Percentiles rank a stretch among this genome's conserved stretches.
These are phyloP conservation scores for Xerus inauris DNA, from an alignment of 2,113 vertebrate genomes.

Conservation along the genomic window DNA sequence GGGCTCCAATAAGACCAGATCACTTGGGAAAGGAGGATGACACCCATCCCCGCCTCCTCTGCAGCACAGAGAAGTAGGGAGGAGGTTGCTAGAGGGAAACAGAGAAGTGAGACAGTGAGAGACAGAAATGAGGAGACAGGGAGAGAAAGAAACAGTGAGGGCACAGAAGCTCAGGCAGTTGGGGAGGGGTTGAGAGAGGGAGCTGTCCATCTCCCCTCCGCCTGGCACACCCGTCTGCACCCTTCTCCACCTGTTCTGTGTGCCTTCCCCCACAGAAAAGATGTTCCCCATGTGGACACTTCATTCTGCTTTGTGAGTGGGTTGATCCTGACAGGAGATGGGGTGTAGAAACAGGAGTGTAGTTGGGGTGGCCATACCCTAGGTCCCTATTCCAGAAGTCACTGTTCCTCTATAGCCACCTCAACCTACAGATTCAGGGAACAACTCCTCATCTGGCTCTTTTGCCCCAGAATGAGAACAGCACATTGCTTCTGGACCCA, in stretches of 20 bases:
- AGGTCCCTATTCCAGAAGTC: neutral
- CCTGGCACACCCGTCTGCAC: too few species aligned
- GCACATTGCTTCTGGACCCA: rapidly evolving
- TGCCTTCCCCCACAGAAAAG: neutral
- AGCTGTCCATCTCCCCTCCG: neutral
- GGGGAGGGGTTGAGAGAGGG: neutral
- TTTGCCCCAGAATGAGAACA: neutral
- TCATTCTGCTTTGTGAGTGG: neutral
- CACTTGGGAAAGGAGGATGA: neutral
- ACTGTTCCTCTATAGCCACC: neutral
- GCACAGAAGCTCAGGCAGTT: neutral
- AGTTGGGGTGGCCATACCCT: too few species aligned
- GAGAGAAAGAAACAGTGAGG: neutral
- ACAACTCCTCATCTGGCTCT: neutral
- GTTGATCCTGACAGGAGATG: too few species aligned
- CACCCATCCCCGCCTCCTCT: too few species aligned
- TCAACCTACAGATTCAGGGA: neutral
- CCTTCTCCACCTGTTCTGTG: neutral
- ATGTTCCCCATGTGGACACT: rapidly evolving
- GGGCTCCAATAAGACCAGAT: neutral
- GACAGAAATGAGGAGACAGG: neutral
- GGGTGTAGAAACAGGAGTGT: neutral
- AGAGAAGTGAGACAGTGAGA: neutral
- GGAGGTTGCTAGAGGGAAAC: neutral
- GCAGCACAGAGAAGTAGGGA: too few species aligned